These are phyloP conservation scores for Eublepharis macularius DNA, from an alignment of 2,113 vertebrate species.

Conservation along the genomic window DNA sequence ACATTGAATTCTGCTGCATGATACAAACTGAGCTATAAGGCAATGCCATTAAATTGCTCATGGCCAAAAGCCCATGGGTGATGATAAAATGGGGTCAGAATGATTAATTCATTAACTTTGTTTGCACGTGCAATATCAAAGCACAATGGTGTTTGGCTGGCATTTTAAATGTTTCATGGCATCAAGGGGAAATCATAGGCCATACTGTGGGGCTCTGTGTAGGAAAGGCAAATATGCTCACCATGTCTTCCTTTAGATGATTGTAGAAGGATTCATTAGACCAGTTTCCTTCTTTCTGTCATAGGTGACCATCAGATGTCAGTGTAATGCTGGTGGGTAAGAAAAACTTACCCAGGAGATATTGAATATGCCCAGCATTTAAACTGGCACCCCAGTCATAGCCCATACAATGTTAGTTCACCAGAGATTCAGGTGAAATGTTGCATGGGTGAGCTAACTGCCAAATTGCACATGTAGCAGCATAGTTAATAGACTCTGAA, in stretches of 20 bases:
- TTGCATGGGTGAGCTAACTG: no score
- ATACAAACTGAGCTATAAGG: background rate
- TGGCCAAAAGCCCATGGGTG: constrained; percentile 25
- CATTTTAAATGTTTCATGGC: constrained; percentile 5
- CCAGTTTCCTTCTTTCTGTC: background rate
- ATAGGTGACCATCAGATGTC: no score
- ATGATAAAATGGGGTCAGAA: constrained; percentile 37
- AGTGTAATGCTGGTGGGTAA: no score
- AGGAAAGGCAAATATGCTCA: background rate
- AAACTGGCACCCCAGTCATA: no score
- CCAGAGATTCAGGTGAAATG: no score
- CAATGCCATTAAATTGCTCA: background rate
- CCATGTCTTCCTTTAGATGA: background rate
- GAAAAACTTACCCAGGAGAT: no score
- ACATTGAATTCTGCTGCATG: background rate
- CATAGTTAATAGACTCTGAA: no score
- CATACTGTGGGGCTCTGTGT: background rate
- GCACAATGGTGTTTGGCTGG: background rate
- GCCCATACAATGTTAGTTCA: no score
- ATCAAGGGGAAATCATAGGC: background rate
- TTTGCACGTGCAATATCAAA: constrained; percentile 10
- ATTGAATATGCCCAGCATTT: no score
- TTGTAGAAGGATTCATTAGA: background rate
- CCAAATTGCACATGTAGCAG: no score
- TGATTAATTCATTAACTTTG: constrained; percentile 21